Evolutionary conservation across 2,888 invertebrate genomes (phyloP), one percentile per base, ranked within the genome.

Genomic region (Heliconius charithonia): DNA sequence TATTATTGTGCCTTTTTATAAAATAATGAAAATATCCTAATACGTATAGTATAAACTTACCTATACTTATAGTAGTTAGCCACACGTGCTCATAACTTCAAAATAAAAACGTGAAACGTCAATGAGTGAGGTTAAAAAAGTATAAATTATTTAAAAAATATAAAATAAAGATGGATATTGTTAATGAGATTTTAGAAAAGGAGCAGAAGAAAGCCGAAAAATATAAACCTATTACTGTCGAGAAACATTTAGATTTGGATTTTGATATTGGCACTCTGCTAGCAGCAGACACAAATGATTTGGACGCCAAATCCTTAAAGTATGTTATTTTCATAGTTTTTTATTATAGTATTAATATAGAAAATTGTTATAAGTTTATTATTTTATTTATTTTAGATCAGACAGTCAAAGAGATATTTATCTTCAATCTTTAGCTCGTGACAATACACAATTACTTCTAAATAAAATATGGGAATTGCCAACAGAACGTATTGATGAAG

Each of bases 381-480:
- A 25, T 79, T 59, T 16, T 16, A n/a, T 25, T 74, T 81, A 75
- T 89, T 89, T 59, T 83, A 94, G 94, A 63, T 86, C 90, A 75
- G 86, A 89, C n/a, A 90, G 89, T 84, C 93, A 96, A 65, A 95
- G 90, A 84, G 96, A 98, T 82, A 93, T 94, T 10, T 98, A 97
- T 90, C 88, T 99, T 79, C 93, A 95, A 83, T 93, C 95, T 13
- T 90, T 98, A 83, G 96, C 98, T 0, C 95, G 98, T 83, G 98
- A 98, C 83, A 99, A 99, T 87, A 96, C 97, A 25, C 99, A 99
- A 88, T 92, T 98, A 70, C 92, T 99, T 22, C 92, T 99, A 4
- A 99, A 99, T 91, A 96, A 97, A 90, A 96, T 99, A 81, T 99
- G 98, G 98, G 96, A 97, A 85, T 93, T 99, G 9, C 98, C 98